phyloP scores from a whole-genome alignment of 1,140 invertebrate genomes.

The Harpegnathos saltator region DNA sequence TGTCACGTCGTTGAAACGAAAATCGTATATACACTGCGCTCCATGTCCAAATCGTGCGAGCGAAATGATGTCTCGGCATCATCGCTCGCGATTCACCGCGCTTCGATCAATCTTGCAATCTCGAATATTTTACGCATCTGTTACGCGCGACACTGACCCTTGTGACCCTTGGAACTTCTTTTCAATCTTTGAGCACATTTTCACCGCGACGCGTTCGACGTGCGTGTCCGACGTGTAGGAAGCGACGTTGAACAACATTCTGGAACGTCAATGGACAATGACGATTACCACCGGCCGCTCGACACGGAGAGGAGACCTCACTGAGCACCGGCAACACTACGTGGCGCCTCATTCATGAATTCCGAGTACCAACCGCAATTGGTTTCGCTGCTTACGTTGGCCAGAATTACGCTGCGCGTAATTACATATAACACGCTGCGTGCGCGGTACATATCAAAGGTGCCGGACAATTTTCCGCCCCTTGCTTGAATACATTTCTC shows the following conservation, averaged over 20 bases:
- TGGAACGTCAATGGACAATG: slow-evolving; percentile 49
- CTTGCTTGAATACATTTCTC: too few relatives aligned
- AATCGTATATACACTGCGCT: not conserved
- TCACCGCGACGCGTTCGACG: slow-evolving; percentile 29
- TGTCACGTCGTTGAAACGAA: not conserved
- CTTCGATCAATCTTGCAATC: too few relatives aligned
- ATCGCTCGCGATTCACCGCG: too few relatives aligned
- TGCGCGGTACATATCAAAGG: not conserved
- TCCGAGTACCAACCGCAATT: slow-evolving; percentile 61
- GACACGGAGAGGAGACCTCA: slow-evolving; percentile 51
- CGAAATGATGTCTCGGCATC: too few relatives aligned
- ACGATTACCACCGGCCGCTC: slow-evolving; percentile 30
- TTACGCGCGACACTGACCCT: not conserved
- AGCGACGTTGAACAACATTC: slow-evolving; percentile 53
- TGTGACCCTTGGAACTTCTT: not conserved
- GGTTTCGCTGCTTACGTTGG: slow-evolving; percentile 35
- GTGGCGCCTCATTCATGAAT: slow-evolving; percentile 63
- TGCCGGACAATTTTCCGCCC: not conserved
- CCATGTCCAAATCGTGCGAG: too few relatives aligned
- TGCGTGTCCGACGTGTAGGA: slow-evolving; percentile 40
- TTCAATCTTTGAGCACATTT: too few relatives aligned
- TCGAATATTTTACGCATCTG: too few relatives aligned
- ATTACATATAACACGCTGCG: slow-evolving; percentile 15
- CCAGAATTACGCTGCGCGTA: slow-evolving; percentile 26
- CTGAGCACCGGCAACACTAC: slow-evolving; percentile 37